Base-by-base conservation (phyloP, 2,888 invertebrate genomes). In the Digitonthophagus gazella region DNA sequence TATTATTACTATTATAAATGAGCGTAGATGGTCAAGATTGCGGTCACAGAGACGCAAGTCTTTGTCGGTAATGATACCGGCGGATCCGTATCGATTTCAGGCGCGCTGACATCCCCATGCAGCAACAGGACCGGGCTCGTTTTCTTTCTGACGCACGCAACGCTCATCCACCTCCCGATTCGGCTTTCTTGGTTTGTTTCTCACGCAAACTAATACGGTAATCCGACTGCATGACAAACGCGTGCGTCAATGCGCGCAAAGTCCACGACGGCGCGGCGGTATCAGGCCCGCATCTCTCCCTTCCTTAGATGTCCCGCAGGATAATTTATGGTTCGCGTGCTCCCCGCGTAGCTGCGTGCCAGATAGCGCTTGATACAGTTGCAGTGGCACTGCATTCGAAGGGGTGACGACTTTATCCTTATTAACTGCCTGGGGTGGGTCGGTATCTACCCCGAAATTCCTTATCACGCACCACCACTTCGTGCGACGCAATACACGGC, bases 311-410 rank as follows among this genome's bases (percentile, higher is more conserved):
- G 20, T 61, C 61, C 61, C 18, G 61, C 78, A 76, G 77, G 76
- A 78, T 80, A 80, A 81, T 81, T 80, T 81, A 81, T 81, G 77
- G 76, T 76, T 81, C 73, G 80, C 81, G 80, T 80, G 81, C 79
- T 80, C 16, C 16, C 19, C 16, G 61, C 20, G 19, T 20, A 18
- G 20, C 19, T 61, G 18, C 61, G 61, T 61, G 61, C 61, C 18
- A 61, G 61, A 61, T 61, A 8, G 18, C 61, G 61, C 61, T 20
- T 61, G 61, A 61, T 61, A 61, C 61, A n/a, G 61, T 18, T 61
- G 61, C 61, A 79, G 76, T 79, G 78, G 75, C 76, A 75, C 73
- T 72, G 75, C 75, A 67, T 68, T 70, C 73, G 67, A 65, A 66
- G 54, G 65, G 64, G 66, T 61, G 61, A 67, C 72, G 67, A 20